Evolutionary conservation across 2,888 invertebrate species (phyloP), one percentile per base, ranked within the genome.

Genomic region (Dorcus parallelipipedus): DNA sequence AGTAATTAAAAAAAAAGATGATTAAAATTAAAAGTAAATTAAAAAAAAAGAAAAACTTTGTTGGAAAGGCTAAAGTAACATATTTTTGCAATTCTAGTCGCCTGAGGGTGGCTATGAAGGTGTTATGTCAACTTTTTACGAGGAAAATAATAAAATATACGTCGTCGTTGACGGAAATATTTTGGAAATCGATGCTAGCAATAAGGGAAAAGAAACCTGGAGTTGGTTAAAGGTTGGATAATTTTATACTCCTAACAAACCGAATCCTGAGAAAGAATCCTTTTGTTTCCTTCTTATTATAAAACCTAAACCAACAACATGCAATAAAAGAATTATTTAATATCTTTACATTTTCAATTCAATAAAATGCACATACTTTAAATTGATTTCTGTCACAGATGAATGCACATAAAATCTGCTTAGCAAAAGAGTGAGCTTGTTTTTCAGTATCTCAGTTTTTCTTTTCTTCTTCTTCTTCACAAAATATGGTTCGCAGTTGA

Each of bases 161-260:
- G 80, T 86, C 76, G 78, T 84, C 74, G 82, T 83, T 67, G 85
- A 85, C 74, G 86, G 86, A 73, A 78, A 83, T 76, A 82, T 84
- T 78, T 81, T 86, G 78, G 80, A 80, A 81, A 84, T 84, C 81
- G 82, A 85, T 74, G 84, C 85, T 67, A 83, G 83, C 67, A 80
- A 82, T 73, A 83, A 83, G 80, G 83, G 82, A 77, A 82, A 81
- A 77, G 83, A 83, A 76, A 83, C 85, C 80, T 86, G 86, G 86
- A 83, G 83, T 78, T 86, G 86, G 86, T 80, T 86, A 78, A 86
- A 86, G 86, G 86, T 86, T 81, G 79, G 81, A 78, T 73, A 50
- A 45, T 43, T 43, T 47, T 48, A 48, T 52, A 42, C 40, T 50
- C 53, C 53, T 73, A 73, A 52, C 58, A 52, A 41, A 33, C 49